A percentile compares a stretch with the other conserved stretches of the same genome.
Conservation (phyloP, 2,113 vertebrate genomes). For the Petaurus breviceps region DNA sequence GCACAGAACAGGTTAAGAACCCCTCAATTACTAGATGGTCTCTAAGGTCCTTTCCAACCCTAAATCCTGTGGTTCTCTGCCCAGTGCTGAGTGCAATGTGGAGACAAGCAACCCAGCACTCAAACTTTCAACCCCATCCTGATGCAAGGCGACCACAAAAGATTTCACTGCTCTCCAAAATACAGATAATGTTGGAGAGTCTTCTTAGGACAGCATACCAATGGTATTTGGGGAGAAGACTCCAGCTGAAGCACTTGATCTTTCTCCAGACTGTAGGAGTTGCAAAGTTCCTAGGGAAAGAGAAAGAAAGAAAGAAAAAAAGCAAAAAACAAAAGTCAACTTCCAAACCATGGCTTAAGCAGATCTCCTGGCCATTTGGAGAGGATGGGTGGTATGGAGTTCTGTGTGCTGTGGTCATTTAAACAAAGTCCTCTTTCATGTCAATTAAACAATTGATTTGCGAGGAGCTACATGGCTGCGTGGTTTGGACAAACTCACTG, state of each 20-base stretch:
- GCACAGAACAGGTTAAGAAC: background rate
- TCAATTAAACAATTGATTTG: conserved; percentile 71
- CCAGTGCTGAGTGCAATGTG: conserved; percentile 57
- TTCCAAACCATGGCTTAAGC: conserved; percentile 43
- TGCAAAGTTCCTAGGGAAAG: conserved; percentile 59
- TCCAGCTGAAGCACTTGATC: conserved; percentile 51
- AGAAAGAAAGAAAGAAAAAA: background rate
- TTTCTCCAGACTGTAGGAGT: conserved; percentile 55
- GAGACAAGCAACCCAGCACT: conserved; percentile 35
- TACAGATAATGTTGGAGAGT: conserved; percentile 51
- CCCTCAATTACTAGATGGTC: background rate
- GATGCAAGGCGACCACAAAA: conserved; percentile 63
- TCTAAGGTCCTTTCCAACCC: background rate
- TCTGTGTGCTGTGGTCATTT: conserved; percentile 53
- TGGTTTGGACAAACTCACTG: conserved; percentile 61
- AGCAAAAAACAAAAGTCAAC: background rate
- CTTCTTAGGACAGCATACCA: conserved; percentile 40
- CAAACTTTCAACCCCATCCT: conserved; percentile 60
- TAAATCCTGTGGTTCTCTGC: conserved; percentile 52
- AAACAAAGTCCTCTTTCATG: conserved; percentile 48
- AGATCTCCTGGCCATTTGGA: conserved; percentile 58
- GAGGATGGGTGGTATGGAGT: conserved; percentile 54
- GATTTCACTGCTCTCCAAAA: conserved; percentile 65
- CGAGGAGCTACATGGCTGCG: conserved; percentile 65
- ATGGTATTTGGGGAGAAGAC: conserved; percentile 45